Evolutionary conservation across 2,888 invertebrate species (phyloP).

Genomic region (Troides aeacus): DNA sequence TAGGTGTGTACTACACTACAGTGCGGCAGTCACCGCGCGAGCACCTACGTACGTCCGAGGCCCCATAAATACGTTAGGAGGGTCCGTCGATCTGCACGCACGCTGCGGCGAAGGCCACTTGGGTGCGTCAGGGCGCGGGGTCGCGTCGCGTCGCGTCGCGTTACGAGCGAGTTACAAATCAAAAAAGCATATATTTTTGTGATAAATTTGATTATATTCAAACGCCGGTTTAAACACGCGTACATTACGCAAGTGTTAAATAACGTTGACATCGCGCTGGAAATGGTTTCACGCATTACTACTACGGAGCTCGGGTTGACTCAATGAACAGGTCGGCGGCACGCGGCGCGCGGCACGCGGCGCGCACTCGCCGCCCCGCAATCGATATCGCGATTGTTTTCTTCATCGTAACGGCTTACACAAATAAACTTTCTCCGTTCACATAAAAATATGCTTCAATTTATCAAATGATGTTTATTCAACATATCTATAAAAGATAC

Average conservation of each 20-base stretch:
- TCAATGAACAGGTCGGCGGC: constrained; percentile 38
- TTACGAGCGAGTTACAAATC: neutral
- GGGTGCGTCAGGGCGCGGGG: constrained; percentile 31
- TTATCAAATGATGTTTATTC: constrained; percentile 5
- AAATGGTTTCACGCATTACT: constrained; percentile 7
- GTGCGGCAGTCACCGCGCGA: neutral
- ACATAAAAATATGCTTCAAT: neutral
- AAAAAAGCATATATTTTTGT: neutral
- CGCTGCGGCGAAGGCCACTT: constrained; percentile 43
- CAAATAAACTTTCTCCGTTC: neutral
- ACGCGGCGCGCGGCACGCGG: constrained; percentile 5
- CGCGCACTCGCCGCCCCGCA: constrained; percentile 55
- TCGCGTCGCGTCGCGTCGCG: neutral
- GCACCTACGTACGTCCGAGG: constrained; percentile 37
- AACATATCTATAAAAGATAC: neutral
- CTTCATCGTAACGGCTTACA: constrained; percentile 31
- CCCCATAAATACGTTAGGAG: constrained; percentile 38
- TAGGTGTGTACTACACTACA: too few species aligned
- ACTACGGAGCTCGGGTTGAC: constrained; percentile 13
- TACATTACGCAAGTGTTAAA: neutral
- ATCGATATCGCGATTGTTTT: constrained; percentile 41
- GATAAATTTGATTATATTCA: neutral
- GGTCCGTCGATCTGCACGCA: constrained; percentile 48
- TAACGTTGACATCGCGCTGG: neutral
- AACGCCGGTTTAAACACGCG: neutral